Conservation (phyloP, 2,888 invertebrate species). For the Aelia acuminata region DNA sequence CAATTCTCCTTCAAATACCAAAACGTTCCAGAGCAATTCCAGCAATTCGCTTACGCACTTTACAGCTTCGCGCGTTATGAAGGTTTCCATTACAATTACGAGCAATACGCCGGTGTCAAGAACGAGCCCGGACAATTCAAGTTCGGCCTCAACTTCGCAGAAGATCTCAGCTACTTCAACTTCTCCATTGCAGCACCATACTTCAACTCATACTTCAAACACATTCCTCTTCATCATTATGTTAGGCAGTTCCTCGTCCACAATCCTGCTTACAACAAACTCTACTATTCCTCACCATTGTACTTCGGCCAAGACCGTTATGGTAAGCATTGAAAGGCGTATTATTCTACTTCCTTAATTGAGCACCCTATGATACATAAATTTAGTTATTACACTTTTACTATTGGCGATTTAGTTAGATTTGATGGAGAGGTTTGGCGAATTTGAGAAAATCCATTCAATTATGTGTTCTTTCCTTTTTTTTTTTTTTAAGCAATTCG, state of each 20-base stretch:
- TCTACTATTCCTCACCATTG: neutral
- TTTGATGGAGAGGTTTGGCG: no score
- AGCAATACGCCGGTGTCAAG: conserved; percentile 70
- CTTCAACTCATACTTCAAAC: conserved; percentile 69
- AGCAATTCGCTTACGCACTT: conserved; percentile 71
- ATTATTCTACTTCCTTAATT: no score
- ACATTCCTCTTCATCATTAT: conserved; percentile 70
- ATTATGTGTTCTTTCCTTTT: no score
- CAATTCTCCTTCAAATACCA: conserved; percentile 72
- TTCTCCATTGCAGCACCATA: conserved; percentile 71
- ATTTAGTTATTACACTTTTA: no score
- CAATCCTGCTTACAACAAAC: conserved; percentile 71
- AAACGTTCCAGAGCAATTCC: conserved; percentile 70
- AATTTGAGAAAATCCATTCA: no score
- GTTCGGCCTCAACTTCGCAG: conserved; percentile 71
- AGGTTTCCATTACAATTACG: conserved; percentile 72
- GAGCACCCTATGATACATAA: no score
- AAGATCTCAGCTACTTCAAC: conserved; percentile 71
- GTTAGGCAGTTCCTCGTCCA: conserved; percentile 70
- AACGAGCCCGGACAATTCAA: conserved; percentile 71
- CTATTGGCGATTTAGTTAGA: no score
- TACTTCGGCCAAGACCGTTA: neutral
- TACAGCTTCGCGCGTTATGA: conserved; percentile 71
- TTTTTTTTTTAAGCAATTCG: no score
- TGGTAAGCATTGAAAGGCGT: no score